These are phyloP conservation scores for Eupithecia centaureata DNA, from an alignment of 2,888 invertebrate species.

Conservation along the genomic window DNA sequence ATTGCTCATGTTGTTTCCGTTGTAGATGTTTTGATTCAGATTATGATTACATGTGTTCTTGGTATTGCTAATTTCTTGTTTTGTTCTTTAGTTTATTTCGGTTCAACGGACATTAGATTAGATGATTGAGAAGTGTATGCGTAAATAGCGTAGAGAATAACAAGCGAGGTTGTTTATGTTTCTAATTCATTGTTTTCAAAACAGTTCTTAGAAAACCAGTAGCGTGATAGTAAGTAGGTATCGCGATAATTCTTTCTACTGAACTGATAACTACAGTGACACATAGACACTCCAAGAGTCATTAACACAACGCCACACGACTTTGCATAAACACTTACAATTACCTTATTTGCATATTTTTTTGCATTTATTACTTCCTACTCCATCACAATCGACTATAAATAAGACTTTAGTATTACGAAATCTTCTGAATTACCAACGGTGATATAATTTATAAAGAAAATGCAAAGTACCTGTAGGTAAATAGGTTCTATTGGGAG, in stretches of 20 bases:
- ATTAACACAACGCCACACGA: slow-evolving; percentile 50
- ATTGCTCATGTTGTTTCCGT: slow-evolving; percentile 14
- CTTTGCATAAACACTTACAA: slow-evolving; percentile 51
- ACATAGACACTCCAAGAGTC: slow-evolving; percentile 43
- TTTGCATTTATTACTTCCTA: slow-evolving; percentile 33
- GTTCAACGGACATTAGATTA: slow-evolving; percentile 8
- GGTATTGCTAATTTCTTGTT: background rate
- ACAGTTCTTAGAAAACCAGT: slow-evolving; percentile 39
- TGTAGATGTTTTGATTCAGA: background rate
- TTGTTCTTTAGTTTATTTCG: slow-evolving; percentile 8
- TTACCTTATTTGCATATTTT: slow-evolving; percentile 42
- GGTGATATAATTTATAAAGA: background rate
- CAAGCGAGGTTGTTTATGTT: background rate
- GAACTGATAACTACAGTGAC: slow-evolving; percentile 47
- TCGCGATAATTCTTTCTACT: slow-evolving; percentile 60
- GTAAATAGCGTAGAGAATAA: background rate
- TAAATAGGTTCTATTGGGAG: no score
- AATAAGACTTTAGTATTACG: slow-evolving; percentile 19
- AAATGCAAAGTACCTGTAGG: background rate
- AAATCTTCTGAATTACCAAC: background rate
- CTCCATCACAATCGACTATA: slow-evolving; percentile 28
- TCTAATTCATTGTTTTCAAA: slow-evolving; percentile 23
- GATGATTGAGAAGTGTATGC: background rate
- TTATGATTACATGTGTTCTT: background rate
- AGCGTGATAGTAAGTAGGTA: no score